These are phyloP conservation scores for Solea solea DNA, from an alignment of 2,113 vertebrate genomes.

Conservation along the genomic window DNA sequence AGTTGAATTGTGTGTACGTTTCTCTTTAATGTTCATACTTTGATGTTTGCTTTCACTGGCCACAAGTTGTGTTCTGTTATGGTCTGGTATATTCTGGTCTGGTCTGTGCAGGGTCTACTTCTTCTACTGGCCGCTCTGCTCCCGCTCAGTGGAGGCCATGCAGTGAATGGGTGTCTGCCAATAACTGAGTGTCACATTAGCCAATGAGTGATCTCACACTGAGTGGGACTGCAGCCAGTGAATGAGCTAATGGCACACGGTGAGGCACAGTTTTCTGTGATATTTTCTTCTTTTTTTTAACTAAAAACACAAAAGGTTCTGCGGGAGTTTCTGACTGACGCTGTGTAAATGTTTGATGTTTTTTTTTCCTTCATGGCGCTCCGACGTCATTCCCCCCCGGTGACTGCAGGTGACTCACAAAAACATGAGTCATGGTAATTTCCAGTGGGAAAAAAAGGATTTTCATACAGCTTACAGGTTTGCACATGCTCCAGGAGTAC, in stretches of 20 bases:
- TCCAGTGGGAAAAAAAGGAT: no score
- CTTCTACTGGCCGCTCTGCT: neutral
- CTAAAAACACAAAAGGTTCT: neutral
- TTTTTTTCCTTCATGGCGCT: no score
- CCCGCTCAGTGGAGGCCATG: neutral
- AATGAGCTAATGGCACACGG: neutral
- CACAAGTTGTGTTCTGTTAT: neutral
- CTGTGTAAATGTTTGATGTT: neutral
- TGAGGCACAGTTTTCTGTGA: neutral
- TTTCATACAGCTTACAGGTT: no score
- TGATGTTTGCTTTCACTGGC: neutral
- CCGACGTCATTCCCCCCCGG: no score
- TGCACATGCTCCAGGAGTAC: no score
- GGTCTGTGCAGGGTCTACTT: neutral
- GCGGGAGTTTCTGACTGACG: neutral
- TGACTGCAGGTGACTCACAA: no score
- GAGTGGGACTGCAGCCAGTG: neutral
- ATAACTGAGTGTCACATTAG: constrained; percentile 3
- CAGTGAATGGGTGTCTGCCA: neutral
- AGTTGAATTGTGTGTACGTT: no score
- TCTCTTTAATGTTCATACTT: no score
- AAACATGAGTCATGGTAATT: no score
- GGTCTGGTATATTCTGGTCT: no score
- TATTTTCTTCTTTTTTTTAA: neutral
- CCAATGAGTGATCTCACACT: neutral